Evolutionary conservation across 2,888 invertebrate genomes (phyloP).

Genomic region (Coelinius sp.): DNA sequence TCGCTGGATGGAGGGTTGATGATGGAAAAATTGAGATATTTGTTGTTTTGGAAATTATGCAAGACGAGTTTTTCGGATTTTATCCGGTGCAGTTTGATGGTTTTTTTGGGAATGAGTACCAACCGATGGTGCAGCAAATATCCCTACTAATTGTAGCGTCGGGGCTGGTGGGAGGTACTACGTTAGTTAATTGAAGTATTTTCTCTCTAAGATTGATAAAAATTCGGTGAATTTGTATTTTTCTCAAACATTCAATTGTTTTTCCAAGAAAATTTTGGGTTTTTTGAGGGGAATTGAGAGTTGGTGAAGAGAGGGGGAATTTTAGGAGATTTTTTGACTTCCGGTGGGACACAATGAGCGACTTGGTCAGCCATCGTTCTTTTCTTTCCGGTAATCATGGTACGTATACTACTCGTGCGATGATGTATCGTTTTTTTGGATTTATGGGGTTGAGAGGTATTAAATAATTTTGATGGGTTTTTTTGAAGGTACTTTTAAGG

Average conservation of each 20-base stretch:
- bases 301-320: not conserved
- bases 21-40: not conserved
- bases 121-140: not conserved
- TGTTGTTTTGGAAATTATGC: too few species aligned
- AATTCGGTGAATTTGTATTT: not conserved
- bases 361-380: constrained; percentile 24
- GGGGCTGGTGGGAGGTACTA: not conserved
- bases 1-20: not conserved
- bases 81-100: not conserved
- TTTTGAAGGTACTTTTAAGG: not conserved
- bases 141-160: not conserved
- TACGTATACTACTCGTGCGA: constrained; percentile 26
- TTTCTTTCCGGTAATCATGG: constrained; percentile 34
- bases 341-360: not conserved
- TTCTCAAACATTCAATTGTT: not conserved
- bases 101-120: not conserved
- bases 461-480: not conserved
- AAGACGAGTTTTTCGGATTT: not conserved
- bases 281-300: not conserved
- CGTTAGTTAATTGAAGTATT: not conserved
- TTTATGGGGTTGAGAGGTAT: constrained; percentile 3
- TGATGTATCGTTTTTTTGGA: not conserved
- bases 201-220: not conserved
- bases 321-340: not conserved
- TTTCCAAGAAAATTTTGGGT: not conserved